Evolutionary conservation across 2,113 vertebrate genomes (phyloP).

Genomic region (Piaya cayana): DNA sequence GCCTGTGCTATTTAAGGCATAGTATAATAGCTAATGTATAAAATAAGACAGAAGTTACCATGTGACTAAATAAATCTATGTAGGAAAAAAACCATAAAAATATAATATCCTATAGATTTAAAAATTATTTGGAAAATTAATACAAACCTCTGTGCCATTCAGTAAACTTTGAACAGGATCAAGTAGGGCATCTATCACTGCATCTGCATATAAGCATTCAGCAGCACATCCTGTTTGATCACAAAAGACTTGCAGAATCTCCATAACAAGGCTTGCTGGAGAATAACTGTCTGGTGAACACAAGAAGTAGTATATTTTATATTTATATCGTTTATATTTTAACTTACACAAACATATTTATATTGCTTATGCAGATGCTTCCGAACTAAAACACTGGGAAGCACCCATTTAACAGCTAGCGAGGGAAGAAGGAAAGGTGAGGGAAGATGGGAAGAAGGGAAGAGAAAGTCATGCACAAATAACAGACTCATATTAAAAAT

Average conservation of each 20-base stretch:
- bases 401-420: not conserved
- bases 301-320: not conserved
- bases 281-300: constrained; percentile 81
- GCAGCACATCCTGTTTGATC: constrained; percentile 86
- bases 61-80: not conserved
- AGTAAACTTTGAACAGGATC: constrained; percentile 82
- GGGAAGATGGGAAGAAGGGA: not conserved
- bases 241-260: constrained; percentile 86
- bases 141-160: constrained; percentile 82
- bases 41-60: not conserved
- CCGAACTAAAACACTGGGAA: not conserved
- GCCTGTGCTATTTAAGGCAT: not conserved
- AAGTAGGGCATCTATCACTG: constrained; percentile 83
- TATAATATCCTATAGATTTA: not conserved
- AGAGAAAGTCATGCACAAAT: not conserved
- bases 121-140: not conserved
- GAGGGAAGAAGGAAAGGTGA: not conserved
- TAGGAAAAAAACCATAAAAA: not conserved
- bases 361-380: not conserved
- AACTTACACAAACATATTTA: not conserved
- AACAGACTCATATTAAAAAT: not conserved
- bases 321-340: not conserved
- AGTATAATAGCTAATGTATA: not conserved
- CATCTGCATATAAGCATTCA: constrained; percentile 82
- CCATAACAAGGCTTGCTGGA: constrained; percentile 85